Base-by-base conservation (phyloP, 1,140 invertebrate species). In the Diploscapter pachys region DNA sequence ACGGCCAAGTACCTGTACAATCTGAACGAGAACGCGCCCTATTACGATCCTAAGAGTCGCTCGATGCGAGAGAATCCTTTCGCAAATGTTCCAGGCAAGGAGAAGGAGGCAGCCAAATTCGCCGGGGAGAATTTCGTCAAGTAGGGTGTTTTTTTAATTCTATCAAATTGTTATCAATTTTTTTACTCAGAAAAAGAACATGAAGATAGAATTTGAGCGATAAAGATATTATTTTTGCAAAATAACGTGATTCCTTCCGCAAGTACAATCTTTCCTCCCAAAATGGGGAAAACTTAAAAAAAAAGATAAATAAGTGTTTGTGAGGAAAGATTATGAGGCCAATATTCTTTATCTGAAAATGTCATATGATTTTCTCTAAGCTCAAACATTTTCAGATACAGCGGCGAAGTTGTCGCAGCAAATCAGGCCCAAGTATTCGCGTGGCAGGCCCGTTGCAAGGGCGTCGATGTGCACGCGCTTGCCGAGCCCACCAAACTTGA, bases 401-500 rank as follows among this genome's bases (percentile, higher is more conserved):
- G 92, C 59, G 96, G 96, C 8, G 96, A 98, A 87, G 97, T 96
- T 2, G 89, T 90, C 57, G 89, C 92, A 70, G 95, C 98, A 86
- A 92, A 93, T 3, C 91, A 90, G 48, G 93, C 93, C 31, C 95
- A 98, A 88, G 88, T 97, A 79, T 99, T 99, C 90, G 95, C 96
- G 1, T 99, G 97, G 96, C 93, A 98, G 83, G 95, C 95, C 0
- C 91, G 93, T 83, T 76, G 81, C 62, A 72, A 86, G 72, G 83
- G 94, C 48, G 91, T 98, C 0, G 95, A 99, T 88, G 93, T 99
- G 4, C 94, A 99, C 88, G 88, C 98, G 51, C 89, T 97, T 70
- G 96, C 96, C 9, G 96, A 99, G 86, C 97, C 96, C 1, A 99
- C 97, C 4, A 98, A 98, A 88, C 86, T 98, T 51, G 96, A 98